Base-by-base conservation (phyloP, 2,888 invertebrate genomes). In the Hirtodrosophila trivittata region DNA sequence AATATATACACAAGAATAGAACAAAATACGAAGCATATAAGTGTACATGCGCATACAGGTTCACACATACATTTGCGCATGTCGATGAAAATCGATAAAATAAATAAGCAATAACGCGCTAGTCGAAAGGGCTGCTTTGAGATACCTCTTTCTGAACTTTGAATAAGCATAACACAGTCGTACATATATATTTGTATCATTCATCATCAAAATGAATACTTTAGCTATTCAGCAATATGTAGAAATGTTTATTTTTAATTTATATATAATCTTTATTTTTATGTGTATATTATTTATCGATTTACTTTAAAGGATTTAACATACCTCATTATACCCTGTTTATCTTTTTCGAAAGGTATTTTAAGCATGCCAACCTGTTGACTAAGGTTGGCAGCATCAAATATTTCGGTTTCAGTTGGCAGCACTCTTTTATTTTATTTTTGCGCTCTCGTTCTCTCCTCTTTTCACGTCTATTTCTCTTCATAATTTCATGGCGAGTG, bases 311-410 rank as follows among this genome's bases (percentile, higher is more conserved):
- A 25, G 7, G 4, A 25, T 25, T 32, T 7, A 5, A n/a, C 10
- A 32, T 35, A 35, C 35, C 2, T n/a, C 3, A 3, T 26, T 8
- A 46, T 37, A 21, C 25, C n/a, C 25, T 9, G 26, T 41, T 8
- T 9, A 3, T 25, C 28, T 10, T 26, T 21, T 12, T 32, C 16
- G 13, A 10, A n/a, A 14, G 12, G 28, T 28, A 28, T 28, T 9
- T n/a, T 1, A 28, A 28, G 5, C 50, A 57, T 75, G 75, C 56
- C 56, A 58, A 71, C 62, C 56, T 65, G 58, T 50, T 62, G 41
- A 56, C 55, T 33, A 55, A 18, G 60, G 66, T 58, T 75, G 47
- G 60, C 75, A 72, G 70, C 60, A n/a, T n/a, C n/a, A n/a, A n/a
- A n/a, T n/a, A n/a, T n/a, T n/a, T n/a, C n/a, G n/a, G n/a, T n/a